Evolutionary conservation across 2,888 invertebrate genomes (phyloP), one percentile per base, ranked within the genome.

Genomic region (Seira sanloemensis): DNA sequence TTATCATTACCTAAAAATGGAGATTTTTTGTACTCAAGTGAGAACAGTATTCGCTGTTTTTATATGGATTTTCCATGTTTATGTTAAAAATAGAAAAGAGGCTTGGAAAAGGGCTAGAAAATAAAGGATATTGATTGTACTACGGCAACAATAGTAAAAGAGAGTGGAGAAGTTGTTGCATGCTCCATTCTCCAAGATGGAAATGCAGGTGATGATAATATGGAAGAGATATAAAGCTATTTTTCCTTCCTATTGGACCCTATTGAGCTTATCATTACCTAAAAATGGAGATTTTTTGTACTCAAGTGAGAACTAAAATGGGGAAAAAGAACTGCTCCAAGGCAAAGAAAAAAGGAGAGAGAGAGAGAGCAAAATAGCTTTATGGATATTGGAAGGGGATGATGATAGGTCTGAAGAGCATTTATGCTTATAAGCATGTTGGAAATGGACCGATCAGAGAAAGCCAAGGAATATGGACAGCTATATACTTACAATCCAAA

Each of bases 161-260:
- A 18, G 58, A 58, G 58, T 58, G 58, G 58, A 16, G 18, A 12
- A 58, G 5, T 58, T 58, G 58, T 58, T 58, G 58, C 58, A 58
- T 58, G n/a, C n/a, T n/a, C n/a, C n/a, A n/a, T n/a, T 58, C n/a
- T n/a, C 2, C n/a, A n/a, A n/a, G 58, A n/a, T 9, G 58, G n/a
- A 58, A 18, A 58, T 58, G 58, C 7, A 16, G 9, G n/a, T 58
- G 18, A 12, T 58, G 58, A 58, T 5, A 58, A 12, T 58, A 58
- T 58, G 58, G 58, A 58, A 18, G 58, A 18, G 58, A 58, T 58
- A 58, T 58, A 58, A 58, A 58, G 58, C n/a, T 58, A 58, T 58
- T 9, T 58, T 58, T 37, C 37, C 37, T 37, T 4, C 4, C 37
- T 37, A 37, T 58, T 58, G 18, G 58, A 58, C 18, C n/a, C 18